phyloP scores from a whole-genome alignment of 2,113 vertebrate species.

The Strix aluco region DNA sequence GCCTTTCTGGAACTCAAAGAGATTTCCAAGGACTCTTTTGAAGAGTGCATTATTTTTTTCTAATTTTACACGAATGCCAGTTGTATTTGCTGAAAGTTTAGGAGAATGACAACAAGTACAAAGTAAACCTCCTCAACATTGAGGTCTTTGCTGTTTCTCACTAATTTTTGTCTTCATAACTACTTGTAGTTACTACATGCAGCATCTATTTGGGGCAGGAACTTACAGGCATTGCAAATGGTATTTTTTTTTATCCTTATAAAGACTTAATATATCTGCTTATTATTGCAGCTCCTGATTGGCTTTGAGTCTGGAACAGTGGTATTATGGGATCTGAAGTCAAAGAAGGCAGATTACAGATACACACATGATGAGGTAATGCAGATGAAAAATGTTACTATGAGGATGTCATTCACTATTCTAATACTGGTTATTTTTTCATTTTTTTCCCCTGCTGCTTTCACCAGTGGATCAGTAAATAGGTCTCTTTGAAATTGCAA shows the following conservation, averaged over 20 bases:
- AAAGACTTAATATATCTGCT: conserved; percentile 14
- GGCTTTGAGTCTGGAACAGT: conserved; percentile 97
- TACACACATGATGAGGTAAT: conserved; percentile 97
- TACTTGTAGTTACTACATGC: background rate
- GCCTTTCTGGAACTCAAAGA: background rate
- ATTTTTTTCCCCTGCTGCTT: background rate
- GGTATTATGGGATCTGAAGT: conserved; percentile 98
- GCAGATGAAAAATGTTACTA: background rate
- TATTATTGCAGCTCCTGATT: conserved; percentile 91
- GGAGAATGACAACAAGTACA: background rate
- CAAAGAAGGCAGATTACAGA: conserved; percentile 98
- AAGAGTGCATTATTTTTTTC: background rate
- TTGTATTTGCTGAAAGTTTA: background rate
- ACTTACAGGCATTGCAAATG: conserved; percentile 51
- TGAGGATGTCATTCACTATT: background rate
- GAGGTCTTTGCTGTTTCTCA: background rate
- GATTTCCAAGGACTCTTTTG: background rate
- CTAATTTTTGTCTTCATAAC: background rate
- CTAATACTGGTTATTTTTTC: background rate
- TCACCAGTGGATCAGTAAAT: background rate
- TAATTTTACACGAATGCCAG: background rate
- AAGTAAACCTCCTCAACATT: background rate
- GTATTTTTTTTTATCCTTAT: background rate
- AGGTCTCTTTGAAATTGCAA: background rate
- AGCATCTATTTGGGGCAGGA: background rate